Evolutionary conservation across 1,140 invertebrate species (phyloP).

Genomic region (Mya arenaria): DNA sequence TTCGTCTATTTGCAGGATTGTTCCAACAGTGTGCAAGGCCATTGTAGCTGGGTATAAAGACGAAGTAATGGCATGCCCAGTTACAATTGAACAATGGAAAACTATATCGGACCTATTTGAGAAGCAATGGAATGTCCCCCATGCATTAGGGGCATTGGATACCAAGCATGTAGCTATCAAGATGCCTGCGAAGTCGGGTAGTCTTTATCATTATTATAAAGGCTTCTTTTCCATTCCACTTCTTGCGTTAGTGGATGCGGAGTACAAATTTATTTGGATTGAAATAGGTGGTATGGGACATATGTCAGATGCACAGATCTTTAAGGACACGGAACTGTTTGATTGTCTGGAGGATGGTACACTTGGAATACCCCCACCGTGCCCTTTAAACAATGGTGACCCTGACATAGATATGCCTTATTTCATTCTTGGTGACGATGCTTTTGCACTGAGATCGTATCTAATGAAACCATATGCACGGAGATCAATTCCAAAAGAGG

Average conservation of each 20-base stretch:
- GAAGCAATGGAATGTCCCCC: background rate
- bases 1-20: conserved; percentile 37
- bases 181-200: background rate
- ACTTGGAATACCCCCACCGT: conserved; percentile 57
- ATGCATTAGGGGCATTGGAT: background rate
- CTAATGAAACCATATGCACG: conserved; percentile 62
- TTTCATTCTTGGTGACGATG: conserved; percentile 68
- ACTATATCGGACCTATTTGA: background rate
- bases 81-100: background rate
- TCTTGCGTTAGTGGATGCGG: conserved; percentile 11
- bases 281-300: conserved; percentile 49
- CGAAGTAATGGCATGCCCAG: background rate
- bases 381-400: conserved; percentile 35
- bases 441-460: conserved; percentile 58
- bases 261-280: conserved; percentile 25
- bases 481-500: conserved; percentile 33
- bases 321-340: conserved; percentile 30
- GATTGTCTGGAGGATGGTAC: conserved; percentile 56
- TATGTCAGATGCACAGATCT: conserved; percentile 52
- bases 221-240: conserved; percentile 11
- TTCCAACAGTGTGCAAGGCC: conserved; percentile 39
- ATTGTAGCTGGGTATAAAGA: conserved; percentile 21
- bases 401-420: conserved; percentile 22
- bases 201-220: conserved; percentile 4
- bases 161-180: background rate